A percentile compares a stretch with the other conserved stretches of the same genome.
phyloP scores from a whole-genome alignment of 1,140 invertebrate species.

The Drosophila pseudoananassae region DNA sequence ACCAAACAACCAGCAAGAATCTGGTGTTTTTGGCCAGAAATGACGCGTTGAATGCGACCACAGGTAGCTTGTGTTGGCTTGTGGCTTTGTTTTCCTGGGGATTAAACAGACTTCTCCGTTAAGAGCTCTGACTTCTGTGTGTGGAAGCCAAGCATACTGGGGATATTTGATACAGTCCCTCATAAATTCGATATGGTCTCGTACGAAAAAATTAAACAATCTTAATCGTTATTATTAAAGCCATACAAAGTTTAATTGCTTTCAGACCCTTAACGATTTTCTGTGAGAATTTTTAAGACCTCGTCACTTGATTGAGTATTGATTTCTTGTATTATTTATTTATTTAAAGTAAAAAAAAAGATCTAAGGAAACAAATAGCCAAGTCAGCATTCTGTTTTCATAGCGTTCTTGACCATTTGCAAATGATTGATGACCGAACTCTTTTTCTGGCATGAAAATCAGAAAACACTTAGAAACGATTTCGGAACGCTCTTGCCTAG shows the following conservation, averaged over 20 bases:
- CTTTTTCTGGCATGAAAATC: conserved; percentile 15
- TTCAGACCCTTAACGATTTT: too few species aligned
- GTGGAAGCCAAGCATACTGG: conserved; percentile 6
- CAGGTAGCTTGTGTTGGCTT: conserved; percentile 47
- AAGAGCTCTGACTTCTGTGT: conserved; percentile 6
- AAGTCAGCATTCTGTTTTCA: not conserved
- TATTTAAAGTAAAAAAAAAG: not conserved
- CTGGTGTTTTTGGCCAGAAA: conserved; percentile 39
- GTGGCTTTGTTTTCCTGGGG: conserved; percentile 20
- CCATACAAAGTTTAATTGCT: not conserved
- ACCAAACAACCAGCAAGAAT: conserved; percentile 36
- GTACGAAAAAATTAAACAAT: not conserved
- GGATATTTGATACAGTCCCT: conserved; percentile 8
- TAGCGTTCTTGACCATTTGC: not conserved
- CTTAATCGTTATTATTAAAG: not conserved
- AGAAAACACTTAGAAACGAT: conserved; percentile 8
- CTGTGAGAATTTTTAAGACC: too few species aligned
- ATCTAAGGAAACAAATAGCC: not conserved
- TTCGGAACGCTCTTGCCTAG: not conserved
- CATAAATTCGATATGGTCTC: not conserved
- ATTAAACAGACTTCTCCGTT: conserved; percentile 21
- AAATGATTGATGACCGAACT: conserved; percentile 2
- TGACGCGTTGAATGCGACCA: conserved; percentile 50
- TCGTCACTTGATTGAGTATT: not conserved
- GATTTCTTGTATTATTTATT: not conserved